A percentile compares a stretch with the other conserved stretches of the same genome.
phyloP scores from a whole-genome alignment of 2,113 vertebrate species.

The Tetrao urogallus region DNA sequence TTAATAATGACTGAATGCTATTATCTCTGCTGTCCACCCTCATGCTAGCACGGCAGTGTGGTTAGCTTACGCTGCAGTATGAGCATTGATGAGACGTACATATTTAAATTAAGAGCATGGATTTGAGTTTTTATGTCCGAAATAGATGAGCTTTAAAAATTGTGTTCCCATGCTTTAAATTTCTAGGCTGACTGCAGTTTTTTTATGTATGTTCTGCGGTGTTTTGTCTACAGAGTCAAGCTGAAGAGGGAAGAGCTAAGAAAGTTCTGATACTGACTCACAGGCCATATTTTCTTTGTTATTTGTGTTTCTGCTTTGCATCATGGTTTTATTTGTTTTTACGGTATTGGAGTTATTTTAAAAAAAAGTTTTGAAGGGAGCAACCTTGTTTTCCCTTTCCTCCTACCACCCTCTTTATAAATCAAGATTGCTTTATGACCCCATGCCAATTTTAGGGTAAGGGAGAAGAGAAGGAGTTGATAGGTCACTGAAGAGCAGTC shows the following conservation, averaged over 20 bases:
- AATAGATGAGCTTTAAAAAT: background rate
- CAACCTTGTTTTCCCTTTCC: background rate
- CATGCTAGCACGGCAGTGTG: rapidly evolving
- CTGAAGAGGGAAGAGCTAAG: background rate
- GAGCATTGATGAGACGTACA: background rate
- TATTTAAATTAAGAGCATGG: background rate
- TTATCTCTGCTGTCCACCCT: rapidly evolving
- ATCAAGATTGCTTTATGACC: background rate
- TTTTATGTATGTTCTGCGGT: background rate
- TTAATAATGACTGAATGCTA: background rate
- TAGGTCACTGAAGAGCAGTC: background rate
- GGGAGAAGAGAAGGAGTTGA: background rate
- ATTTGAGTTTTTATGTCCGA: background rate
- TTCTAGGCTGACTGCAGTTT: background rate
- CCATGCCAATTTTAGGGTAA: background rate
- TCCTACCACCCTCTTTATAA: background rate
- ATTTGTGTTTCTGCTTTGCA: background rate
- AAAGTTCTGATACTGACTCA: background rate
- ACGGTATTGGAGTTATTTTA: background rate
- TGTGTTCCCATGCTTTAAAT: background rate
- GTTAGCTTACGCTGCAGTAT: background rate
- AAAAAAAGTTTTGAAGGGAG: background rate
- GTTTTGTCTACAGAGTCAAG: background rate
- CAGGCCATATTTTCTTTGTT: background rate
- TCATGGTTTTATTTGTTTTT: background rate